These are phyloP conservation scores for Cosmorhoe ocellata DNA, from an alignment of 2,888 invertebrate species.

Conservation along the genomic window DNA sequence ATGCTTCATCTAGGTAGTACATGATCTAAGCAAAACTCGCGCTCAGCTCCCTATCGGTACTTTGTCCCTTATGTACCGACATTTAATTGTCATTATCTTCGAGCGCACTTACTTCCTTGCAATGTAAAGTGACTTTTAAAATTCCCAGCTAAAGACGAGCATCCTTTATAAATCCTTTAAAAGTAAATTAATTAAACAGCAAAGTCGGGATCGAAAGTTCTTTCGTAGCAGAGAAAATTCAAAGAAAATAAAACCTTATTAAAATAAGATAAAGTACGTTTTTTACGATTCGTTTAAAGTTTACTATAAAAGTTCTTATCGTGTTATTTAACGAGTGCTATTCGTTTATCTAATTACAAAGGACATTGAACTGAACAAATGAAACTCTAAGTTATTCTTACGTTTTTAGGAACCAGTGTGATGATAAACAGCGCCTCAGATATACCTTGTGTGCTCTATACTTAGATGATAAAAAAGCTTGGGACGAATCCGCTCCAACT, in stretches of 20 bases:
- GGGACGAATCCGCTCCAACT: too few species aligned
- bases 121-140: constrained; percentile 11
- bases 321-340: constrained; percentile 39
- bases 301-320: constrained; percentile 16
- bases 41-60: too few species aligned
- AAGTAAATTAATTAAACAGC: constrained; percentile 20
- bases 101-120: constrained; percentile 2
- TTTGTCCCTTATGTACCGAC: not conserved
- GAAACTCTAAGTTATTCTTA: constrained; percentile 11
- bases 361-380: constrained; percentile 55
- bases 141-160: constrained; percentile 17
- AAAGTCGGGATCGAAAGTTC: constrained; percentile 8
- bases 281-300: not conserved
- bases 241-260: constrained; percentile 6
- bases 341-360: constrained; percentile 48
- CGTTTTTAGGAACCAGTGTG: too few species aligned
- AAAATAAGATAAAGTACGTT: not conserved
- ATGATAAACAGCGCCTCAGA: too few species aligned
- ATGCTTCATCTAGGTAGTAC: too few species aligned
- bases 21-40: too few species aligned
- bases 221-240: not conserved
- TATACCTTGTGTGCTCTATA: too few species aligned
- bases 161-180: constrained; percentile 16
- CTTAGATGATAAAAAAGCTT: too few species aligned
- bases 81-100: constrained; percentile 8